These are phyloP conservation scores for Leptatherina wallacei DNA, from an alignment of 2,797 vertebrate genomes.

Conservation along the genomic window DNA sequence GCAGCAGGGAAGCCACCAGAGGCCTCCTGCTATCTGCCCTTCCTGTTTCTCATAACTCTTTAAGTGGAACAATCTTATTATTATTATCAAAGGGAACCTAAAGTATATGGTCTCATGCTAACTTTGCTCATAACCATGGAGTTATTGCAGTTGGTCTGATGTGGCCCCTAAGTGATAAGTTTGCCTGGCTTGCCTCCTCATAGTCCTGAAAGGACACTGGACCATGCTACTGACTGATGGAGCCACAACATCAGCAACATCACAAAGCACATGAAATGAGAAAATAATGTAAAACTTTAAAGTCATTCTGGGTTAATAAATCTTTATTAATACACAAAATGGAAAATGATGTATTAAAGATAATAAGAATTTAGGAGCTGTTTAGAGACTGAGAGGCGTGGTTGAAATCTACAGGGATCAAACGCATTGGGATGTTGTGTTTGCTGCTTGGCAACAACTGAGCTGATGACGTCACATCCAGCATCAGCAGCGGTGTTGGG, in stretches of 20 bases:
- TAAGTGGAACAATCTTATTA: constrained; percentile 4
- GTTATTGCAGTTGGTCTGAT: background rate
- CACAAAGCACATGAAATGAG: too few species aligned
- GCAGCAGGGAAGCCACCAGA: constrained; percentile 23
- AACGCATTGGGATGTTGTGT: too few species aligned
- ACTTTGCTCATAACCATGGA: background rate
- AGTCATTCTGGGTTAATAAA: too few species aligned
- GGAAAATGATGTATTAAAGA: too few species aligned
- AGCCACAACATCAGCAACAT: background rate
- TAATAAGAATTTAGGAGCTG: too few species aligned
- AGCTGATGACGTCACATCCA: too few species aligned
- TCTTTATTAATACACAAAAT: too few species aligned
- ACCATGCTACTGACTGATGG: constrained; percentile 1
- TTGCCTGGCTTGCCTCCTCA: background rate
- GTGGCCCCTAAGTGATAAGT: background rate
- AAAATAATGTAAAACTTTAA: too few species aligned
- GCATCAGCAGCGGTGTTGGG: too few species aligned
- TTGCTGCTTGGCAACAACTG: too few species aligned
- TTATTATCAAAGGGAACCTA: background rate
- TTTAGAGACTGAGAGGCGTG: too few species aligned
- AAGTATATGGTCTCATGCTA: constrained; percentile 3
- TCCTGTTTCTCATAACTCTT: constrained; percentile 23
- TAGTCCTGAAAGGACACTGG: constrained; percentile 3
- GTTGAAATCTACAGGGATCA: too few species aligned
- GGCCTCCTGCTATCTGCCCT: constrained; percentile 33